Base-by-base conservation (phyloP, 2,113 vertebrate genomes). In the Melanocharis versteri region DNA sequence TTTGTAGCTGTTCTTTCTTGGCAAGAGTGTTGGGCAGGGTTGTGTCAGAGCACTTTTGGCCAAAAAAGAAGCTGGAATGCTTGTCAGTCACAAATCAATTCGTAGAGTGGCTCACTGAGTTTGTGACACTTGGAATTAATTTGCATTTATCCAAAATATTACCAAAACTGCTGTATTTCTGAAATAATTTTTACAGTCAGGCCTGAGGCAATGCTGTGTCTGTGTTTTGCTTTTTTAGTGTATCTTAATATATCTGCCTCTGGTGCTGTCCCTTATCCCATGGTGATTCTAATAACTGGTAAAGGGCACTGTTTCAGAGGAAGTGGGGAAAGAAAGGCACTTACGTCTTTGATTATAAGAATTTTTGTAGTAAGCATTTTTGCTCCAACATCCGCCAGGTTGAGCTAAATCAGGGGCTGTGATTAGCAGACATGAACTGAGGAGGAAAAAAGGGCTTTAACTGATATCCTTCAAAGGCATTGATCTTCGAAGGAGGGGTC, bases 1-100 rank as follows among this genome's bases (percentile, higher is more conserved):
- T 94, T 80, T 97, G 71, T 96, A 78, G 71, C 82, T 90, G 15
- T 76, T 92, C 70, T 81, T 83, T 95, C 92, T 96, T 96, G 94
- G 93, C 90, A 77, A 11, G 62, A 86, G 60, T 6, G 11, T 70
- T 83, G 68, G 78, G 84, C 79, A 93, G 79, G 70, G 85, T 60
- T 96, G 56, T 44, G 5, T 95, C 94, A 91, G 75, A 92, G 44
- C 60, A 27, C 54, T 90, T 83, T 53, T 86, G 90, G 87, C 90
- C 93, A 95, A 92, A 95, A 96, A 92, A 71, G 93, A 96, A 93
- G 90, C 93, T 96, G 85, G 60, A 94, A 60, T 0, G 1, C 33
- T 94, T 94, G 83, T 90, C 71, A 73, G 90, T 91, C 90, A 48
- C 68, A 88, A 90, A 70, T 95, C 71, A 86, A 15, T 66, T 73